Evolutionary conservation across 2,113 vertebrate genomes (phyloP).

Genomic region (Rhadina sibilatrix): DNA sequence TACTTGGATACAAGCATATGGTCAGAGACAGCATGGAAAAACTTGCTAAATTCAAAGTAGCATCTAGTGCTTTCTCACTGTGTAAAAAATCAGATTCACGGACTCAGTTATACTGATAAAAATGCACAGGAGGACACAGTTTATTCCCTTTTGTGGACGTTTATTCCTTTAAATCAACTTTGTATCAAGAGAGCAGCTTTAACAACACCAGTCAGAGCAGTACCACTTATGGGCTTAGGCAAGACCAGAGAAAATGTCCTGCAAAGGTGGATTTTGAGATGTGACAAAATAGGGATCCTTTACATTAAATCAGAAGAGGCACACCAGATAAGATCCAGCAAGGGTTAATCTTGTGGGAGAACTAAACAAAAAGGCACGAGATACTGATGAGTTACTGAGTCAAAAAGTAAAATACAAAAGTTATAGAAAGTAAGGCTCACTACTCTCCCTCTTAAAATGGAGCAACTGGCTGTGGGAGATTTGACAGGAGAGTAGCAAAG

Average conservation of each 20-base stretch:
- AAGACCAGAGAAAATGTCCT: background rate
- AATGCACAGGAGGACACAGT: background rate
- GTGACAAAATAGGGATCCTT: background rate
- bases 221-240: fast-evolving
- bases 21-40: background rate
- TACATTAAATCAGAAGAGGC: background rate
- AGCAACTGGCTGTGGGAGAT: background rate
- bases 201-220: background rate
- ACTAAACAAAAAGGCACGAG: background rate
- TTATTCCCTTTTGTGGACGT: background rate
- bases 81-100: background rate
- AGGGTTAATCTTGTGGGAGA: background rate
- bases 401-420: background rate
- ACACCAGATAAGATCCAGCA: background rate
- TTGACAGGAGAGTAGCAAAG: background rate
- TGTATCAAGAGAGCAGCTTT: background rate
- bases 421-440: background rate
- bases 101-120: background rate
- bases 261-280: background rate
- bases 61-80: background rate
- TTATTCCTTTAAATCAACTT: background rate
- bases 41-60: background rate
- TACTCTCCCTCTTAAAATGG: background rate
- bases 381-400: background rate
- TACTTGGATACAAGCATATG: background rate